Evolutionary conservation across 2,113 vertebrate genomes (phyloP).

Genomic region (Rhabdomys dilectus): DNA sequence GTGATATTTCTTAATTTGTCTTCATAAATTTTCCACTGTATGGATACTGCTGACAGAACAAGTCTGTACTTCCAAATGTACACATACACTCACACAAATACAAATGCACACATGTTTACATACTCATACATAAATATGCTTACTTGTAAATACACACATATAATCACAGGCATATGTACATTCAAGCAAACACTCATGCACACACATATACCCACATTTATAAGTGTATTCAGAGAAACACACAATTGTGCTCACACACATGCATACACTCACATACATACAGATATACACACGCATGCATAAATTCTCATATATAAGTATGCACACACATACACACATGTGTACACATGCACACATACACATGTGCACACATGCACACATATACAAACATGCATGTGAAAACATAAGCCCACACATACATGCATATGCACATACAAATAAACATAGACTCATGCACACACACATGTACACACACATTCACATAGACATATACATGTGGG

Average conservation of each 20-base stretch:
- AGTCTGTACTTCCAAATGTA: neutral
- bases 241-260: neutral
- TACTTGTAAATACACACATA: neutral
- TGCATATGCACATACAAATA: neutral
- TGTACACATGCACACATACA: too few relatives aligned
- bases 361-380: too few relatives aligned
- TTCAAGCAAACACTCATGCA: neutral
- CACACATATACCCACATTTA: neutral
- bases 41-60: neutral
- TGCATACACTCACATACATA: neutral
- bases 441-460: neutral
- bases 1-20: neutral
- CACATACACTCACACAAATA: too few relatives aligned
- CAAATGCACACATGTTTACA: neutral
- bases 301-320: too few relatives aligned
- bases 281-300: neutral
- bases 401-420: neutral
- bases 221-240: neutral
- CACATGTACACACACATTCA: neutral
- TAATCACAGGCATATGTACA: neutral
- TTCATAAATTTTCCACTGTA: neutral
- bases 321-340: neutral
- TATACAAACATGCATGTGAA: neutral
- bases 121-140: neutral
- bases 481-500: rapidly evolving